Base-by-base conservation (phyloP, 2,888 invertebrate species). In the Bimastos eiseni region DNA sequence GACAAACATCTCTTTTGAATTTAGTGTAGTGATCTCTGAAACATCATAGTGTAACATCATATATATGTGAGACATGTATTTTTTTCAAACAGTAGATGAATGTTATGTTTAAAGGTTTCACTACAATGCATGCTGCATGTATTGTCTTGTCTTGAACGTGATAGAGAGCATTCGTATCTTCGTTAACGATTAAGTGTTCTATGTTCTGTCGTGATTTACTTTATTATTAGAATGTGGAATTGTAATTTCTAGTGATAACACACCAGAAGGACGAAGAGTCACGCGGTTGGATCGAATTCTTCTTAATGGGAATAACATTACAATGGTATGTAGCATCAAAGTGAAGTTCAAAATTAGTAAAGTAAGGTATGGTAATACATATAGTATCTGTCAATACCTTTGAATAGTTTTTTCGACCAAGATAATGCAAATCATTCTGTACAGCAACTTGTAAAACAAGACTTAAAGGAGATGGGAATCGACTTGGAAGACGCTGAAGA, bases 281-380 rank as follows among this genome's bases (percentile, higher is more conserved):
- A 99, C 99, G 0, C 98, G 98, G 95, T 95, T 99, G 91, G 99
- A 99, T 95, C 98, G 98, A 95, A 99, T 99, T 94, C 96, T 99
- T 90, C 96, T 99, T 21, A 99, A 99, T 95, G 99, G 99, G 93
- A 99, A 99, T 95, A 99, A 99, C 94, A 99, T 99, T 92, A 99
- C 99, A 36, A 99, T 99, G 99, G 97, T 97, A 94, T 93, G 93
- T 90, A 30, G 8, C 30, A n/a, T 33, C 38, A 70, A 36, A 8
- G 6, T 83, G 15, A 11, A 21, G 30, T n/a, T 70, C 30, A 70
- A 30, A 70, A n/a, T n/a, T n/a, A n/a, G 30, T 70, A 70, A 70
- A 70, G 5, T 70, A 70, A 70, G n/a, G 5, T 70, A 70, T 86
- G 36, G 38, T 41, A n/a, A 37, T 33, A 30, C 4, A 34, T 33